These are phyloP conservation scores for Watsonalla cultraria DNA, from an alignment of 2,888 invertebrate genomes.

Conservation along the genomic window DNA sequence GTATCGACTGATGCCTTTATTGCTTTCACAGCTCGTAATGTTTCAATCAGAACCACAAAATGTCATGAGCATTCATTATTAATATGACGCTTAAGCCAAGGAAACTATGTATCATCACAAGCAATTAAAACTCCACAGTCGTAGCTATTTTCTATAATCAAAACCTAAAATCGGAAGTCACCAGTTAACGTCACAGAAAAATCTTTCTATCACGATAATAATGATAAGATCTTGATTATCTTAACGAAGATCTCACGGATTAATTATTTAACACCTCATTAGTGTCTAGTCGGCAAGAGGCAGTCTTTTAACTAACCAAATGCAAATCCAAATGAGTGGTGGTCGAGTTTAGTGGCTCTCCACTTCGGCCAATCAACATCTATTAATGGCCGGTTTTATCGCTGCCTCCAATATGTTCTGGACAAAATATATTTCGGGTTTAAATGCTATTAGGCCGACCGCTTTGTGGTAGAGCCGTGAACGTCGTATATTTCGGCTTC, in stretches of 20 bases:
- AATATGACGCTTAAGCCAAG: conserved; percentile 7
- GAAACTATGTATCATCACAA: conserved; percentile 33
- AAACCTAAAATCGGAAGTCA: conserved; percentile 53
- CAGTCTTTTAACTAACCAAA: conserved; percentile 56
- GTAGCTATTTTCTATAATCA: conserved; percentile 21
- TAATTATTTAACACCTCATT: conserved; percentile 74
- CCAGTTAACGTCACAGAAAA: conserved; percentile 50
- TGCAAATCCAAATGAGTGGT: conserved; percentile 65
- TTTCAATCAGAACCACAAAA: conserved; percentile 54
- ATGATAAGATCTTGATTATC: conserved; percentile 59
- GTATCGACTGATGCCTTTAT: conserved; percentile 59
- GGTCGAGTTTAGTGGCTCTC: conserved; percentile 49
- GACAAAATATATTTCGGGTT: conserved; percentile 54
- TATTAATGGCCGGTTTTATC: conserved; percentile 47
- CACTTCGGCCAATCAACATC: conserved; percentile 55
- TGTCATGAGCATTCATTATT: conserved; percentile 15
- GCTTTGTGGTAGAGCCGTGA: conserved; percentile 46
- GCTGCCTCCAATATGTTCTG: conserved; percentile 40
- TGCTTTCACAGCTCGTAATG: conserved; percentile 62
- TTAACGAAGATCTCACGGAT: conserved; percentile 54
- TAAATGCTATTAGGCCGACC: conserved; percentile 46
- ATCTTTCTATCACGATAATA: conserved; percentile 44
- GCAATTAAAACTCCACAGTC: conserved; percentile 34
- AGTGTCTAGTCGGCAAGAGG: conserved; percentile 46
- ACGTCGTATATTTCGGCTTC: conserved; percentile 54